phyloP scores from a whole-genome alignment of 2,113 vertebrate genomes.

The Damaliscus lunatus region DNA sequence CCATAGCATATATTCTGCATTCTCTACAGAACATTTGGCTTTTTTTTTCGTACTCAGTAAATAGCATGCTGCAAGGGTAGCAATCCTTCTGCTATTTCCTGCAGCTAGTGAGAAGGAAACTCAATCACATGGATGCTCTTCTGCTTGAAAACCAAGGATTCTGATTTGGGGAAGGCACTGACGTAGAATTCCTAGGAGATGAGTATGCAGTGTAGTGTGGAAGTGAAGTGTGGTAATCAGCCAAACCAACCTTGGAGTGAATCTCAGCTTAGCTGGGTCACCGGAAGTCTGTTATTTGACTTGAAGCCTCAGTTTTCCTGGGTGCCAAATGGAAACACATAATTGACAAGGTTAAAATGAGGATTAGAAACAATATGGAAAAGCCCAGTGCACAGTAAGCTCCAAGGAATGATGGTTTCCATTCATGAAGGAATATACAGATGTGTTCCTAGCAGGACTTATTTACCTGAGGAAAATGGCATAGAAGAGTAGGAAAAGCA shows the following conservation, averaged over 20 bases:
- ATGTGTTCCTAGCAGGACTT: not conserved
- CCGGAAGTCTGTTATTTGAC: not conserved
- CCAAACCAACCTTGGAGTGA: rapidly evolving
- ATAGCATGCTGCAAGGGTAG: not conserved
- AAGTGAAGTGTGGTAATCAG: not conserved
- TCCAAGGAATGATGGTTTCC: not conserved
- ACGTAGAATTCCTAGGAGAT: not conserved
- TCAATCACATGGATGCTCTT: not conserved
- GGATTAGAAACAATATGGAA: not conserved
- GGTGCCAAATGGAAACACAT: not conserved
- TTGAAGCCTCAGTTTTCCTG: not conserved
- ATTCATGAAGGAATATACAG: not conserved
- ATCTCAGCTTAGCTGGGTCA: not conserved
- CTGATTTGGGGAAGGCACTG: not conserved
- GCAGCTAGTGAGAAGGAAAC: not conserved
- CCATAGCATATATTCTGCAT: not conserved
- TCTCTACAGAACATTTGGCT: not conserved
- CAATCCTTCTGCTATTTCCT: not conserved
- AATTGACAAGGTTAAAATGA: not conserved
- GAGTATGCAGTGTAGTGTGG: not conserved
- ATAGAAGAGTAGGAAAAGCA: not conserved
- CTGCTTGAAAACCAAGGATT: not conserved
- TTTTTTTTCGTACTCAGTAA: not conserved
- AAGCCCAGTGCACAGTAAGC: not conserved
- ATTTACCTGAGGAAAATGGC: not conserved